phyloP scores from a whole-genome alignment of 2,888 invertebrate species.

The Acrobasis consociella region DNA sequence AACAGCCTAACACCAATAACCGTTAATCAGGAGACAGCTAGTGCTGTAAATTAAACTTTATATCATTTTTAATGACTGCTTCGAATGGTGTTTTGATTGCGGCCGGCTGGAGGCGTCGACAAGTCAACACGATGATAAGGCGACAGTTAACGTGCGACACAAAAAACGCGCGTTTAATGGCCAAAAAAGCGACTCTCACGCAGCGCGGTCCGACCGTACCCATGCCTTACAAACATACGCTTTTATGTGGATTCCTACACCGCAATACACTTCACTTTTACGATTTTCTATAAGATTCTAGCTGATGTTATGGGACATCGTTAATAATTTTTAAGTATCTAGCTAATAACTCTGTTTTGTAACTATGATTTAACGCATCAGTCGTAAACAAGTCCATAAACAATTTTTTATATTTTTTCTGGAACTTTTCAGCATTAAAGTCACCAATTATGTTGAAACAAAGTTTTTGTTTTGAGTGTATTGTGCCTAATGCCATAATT shows the following conservation, averaged over 20 bases:
- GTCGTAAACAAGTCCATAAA: constrained; percentile 32
- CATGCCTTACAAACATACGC: constrained; percentile 44
- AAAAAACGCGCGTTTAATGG: constrained; percentile 76
- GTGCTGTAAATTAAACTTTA: constrained; percentile 80
- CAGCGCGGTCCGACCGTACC: constrained; percentile 37
- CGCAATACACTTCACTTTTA: constrained; percentile 72
- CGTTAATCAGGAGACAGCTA: constrained; percentile 71
- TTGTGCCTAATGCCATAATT: constrained; percentile 61
- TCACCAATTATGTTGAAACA: constrained; percentile 36
- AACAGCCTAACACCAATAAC: constrained; percentile 74
- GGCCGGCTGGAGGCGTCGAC: constrained; percentile 81
- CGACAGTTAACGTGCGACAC: constrained; percentile 70
- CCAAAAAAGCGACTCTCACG: constrained; percentile 64
- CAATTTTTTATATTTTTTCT: constrained; percentile 17
- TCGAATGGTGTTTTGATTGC: constrained; percentile 82
- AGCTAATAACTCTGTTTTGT: constrained; percentile 54
- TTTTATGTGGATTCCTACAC: constrained; percentile 74
- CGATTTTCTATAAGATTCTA: constrained; percentile 60
- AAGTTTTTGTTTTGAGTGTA: constrained; percentile 51
- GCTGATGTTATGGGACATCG: constrained; percentile 57
- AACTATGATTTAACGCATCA: constrained; percentile 37
- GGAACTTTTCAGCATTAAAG: constrained; percentile 34
- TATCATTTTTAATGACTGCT: constrained; percentile 79
- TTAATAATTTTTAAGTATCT: constrained; percentile 66
- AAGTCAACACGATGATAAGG: constrained; percentile 80